These are phyloP conservation scores for Dicyrtomina minuta DNA, from an alignment of 2,888 invertebrate species.

Conservation along the genomic window DNA sequence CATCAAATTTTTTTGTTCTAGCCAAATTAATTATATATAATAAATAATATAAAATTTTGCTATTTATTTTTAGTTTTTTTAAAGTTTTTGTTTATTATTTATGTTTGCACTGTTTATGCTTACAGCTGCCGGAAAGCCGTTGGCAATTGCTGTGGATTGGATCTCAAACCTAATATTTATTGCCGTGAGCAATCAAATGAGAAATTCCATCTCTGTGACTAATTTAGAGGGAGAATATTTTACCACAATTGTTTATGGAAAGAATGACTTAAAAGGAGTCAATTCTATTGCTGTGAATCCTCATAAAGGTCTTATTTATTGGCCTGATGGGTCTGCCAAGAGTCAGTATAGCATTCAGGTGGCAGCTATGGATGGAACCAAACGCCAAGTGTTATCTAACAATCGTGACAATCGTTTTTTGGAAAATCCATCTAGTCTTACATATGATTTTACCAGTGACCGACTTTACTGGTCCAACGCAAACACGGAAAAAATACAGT, in stretches of 20 bases:
- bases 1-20: too few relatives aligned
- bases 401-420: slow-evolving; percentile 54
- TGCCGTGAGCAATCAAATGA: slow-evolving; percentile 62
- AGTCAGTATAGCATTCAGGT: slow-evolving; percentile 58
- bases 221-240: slow-evolving; percentile 73
- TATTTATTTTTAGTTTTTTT: not conserved
- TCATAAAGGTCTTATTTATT: slow-evolving; percentile 62
- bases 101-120: too few relatives aligned
- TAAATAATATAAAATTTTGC: not conserved
- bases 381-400: slow-evolving; percentile 54
- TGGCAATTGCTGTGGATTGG: slow-evolving; percentile 81
- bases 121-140: slow-evolving; percentile 62
- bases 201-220: slow-evolving; percentile 66
- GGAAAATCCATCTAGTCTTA: slow-evolving; percentile 55
- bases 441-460: slow-evolving; percentile 54
- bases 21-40: too few relatives aligned
- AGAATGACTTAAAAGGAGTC: slow-evolving; percentile 56
- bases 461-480: slow-evolving; percentile 69
- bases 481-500: slow-evolving; percentile 63
- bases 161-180: slow-evolving; percentile 74
- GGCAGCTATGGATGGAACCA: slow-evolving; percentile 69
- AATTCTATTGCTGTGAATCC: slow-evolving; percentile 73
- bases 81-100: slow-evolving; percentile 12
- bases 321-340: slow-evolving; percentile 60
- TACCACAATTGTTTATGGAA: slow-evolving; percentile 56